Base-by-base conservation (phyloP, 2,113 vertebrate genomes). In the Rhinogobius similis region DNA sequence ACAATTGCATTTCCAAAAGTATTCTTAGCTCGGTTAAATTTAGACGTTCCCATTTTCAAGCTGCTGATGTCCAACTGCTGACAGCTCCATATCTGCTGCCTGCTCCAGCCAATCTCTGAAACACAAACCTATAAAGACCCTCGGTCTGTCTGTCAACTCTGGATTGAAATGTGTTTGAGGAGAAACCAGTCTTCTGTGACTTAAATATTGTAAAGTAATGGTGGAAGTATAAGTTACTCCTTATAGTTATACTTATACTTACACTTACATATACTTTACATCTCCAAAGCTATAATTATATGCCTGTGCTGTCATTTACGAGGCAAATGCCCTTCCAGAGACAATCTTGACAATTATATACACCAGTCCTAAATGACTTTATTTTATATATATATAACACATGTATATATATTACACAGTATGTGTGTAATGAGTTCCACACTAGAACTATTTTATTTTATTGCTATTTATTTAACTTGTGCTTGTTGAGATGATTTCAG, bases 21-120 rank as follows among this genome's bases (percentile, higher is more conserved):
- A 61, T 61, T 61, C 58, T 61, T 61, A 61, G 58, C 58, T 36
- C 58, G 9, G 58, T 61, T 61, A 61, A 61, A 61, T 61, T 38
- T 61, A 61, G 58, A 61, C 29, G 58, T 36, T 61, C 58, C 58
- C 29, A 10, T 63, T 63, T 39, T 12, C 23, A 13, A 62, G 27
- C 59, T 38, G 29, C 59, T 36, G 20, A 24, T 43, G 36, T 63
- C 21, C 39, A 41, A 41, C 21, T 24, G 36, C 62, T 63, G 62
- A 63, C 62, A 63, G 62, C 62, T 43, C 38, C 62, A 63, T 63
- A 23, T 43, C 39, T 41, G 6, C 38, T 21, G 38, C 32, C 38
- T 23, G 21, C 38, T 63, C 32, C 59, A 62, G 5, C 62, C 62
- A 39, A 23, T 41, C 39, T 39, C 62, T 24, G 13, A 41, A 55